phyloP scores from a whole-genome alignment of 2,797 vertebrate species.

The Rachycentron canadum region DNA sequence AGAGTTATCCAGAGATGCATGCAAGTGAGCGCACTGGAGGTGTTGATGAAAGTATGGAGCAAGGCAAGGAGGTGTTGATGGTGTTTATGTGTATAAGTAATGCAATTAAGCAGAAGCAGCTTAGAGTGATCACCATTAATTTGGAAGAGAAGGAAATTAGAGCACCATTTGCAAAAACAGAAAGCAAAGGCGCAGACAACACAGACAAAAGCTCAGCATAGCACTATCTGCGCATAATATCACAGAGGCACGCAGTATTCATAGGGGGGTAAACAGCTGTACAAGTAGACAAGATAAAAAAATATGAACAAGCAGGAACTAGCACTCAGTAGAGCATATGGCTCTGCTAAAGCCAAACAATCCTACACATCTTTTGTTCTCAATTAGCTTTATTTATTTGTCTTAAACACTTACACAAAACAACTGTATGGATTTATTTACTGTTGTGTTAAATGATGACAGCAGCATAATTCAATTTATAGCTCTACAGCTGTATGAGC shows the following conservation, averaged over 20 bases:
- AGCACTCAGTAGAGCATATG: no score
- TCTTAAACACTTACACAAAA: no score
- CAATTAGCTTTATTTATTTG: no score
- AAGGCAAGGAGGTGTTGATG: slow-evolving; percentile 39
- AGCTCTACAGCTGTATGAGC: no score
- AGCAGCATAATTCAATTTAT: no score
- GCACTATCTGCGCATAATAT: neutral
- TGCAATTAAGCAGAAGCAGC: slow-evolving; percentile 37
- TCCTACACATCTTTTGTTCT: no score
- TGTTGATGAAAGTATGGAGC: neutral
- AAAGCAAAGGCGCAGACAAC: neutral
- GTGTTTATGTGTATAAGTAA: neutral
- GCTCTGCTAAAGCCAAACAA: no score
- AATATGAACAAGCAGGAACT: no score
- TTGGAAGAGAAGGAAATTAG: slow-evolving; percentile 2
- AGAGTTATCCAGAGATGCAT: slow-evolving; percentile 9
- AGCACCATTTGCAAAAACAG: neutral
- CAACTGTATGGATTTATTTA: no score
- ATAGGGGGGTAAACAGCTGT: slow-evolving; percentile 39
- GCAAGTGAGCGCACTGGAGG: neutral
- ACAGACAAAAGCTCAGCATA: neutral
- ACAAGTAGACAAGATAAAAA: slow-evolving; percentile 38
- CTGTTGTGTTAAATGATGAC: no score
- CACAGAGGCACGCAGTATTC: slow-evolving; percentile 10
- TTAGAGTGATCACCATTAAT: slow-evolving; percentile 26